These are phyloP conservation scores for Columba livia DNA, from an alignment of 2,113 vertebrate species.

Conservation along the genomic window DNA sequence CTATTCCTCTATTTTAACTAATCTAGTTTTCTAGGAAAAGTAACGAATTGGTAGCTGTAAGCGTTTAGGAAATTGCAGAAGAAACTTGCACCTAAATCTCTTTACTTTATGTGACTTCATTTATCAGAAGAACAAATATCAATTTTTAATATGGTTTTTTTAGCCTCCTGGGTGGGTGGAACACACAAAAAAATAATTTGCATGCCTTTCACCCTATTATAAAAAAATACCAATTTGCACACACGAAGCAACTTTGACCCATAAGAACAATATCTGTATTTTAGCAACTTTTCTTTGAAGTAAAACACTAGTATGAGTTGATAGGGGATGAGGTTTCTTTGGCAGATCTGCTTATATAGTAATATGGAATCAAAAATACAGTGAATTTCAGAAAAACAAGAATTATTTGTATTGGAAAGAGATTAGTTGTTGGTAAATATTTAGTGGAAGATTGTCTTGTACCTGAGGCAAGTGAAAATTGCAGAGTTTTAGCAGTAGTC, in stretches of 20 bases:
- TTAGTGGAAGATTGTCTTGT: not conserved
- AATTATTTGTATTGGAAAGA: not conserved
- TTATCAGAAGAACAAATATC: not conserved
- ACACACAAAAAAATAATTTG: not conserved
- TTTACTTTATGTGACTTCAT: not conserved
- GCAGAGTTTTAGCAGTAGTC: not conserved
- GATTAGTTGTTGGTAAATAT: not conserved
- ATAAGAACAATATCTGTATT: not conserved
- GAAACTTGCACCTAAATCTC: not conserved
- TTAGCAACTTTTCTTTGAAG: not conserved
- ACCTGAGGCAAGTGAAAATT: not conserved
- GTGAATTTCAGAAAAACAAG: not conserved
- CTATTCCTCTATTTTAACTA: not conserved
- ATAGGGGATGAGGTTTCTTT: not conserved
- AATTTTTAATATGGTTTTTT: not conserved
- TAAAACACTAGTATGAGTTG: not conserved
- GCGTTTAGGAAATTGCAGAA: not conserved
- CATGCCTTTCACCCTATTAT: not conserved
- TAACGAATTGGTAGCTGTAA: not conserved
- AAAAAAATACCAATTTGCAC: not conserved
- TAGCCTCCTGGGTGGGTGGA: not conserved
- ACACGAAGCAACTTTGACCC: not conserved
- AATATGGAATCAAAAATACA: not conserved
- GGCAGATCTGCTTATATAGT: not conserved
- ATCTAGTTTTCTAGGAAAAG: not conserved